phyloP scores from a whole-genome alignment of 2,113 vertebrate species.

The Gallinago paraguaiae region DNA sequence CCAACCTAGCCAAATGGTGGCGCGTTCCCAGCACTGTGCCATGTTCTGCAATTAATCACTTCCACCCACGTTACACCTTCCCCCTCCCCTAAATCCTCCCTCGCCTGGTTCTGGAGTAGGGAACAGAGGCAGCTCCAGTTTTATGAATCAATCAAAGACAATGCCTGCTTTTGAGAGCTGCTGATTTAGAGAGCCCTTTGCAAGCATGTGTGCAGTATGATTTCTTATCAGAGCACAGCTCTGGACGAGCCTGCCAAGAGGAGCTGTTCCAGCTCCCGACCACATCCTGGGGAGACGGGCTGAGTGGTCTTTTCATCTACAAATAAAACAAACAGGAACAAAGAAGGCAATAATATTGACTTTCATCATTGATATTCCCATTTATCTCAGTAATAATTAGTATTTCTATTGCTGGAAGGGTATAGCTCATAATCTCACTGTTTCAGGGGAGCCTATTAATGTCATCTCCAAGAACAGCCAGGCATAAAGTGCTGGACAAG shows the following conservation, averaged over 20 bases:
- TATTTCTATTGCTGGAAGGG: constrained; percentile 42
- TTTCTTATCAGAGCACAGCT: constrained; percentile 26
- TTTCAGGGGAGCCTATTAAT: constrained; percentile 36
- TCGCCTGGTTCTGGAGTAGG: neutral
- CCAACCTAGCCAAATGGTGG: neutral
- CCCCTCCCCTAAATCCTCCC: constrained; percentile 2
- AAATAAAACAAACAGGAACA: constrained; percentile 68
- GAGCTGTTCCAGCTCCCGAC: constrained; percentile 6
- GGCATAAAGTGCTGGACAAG: neutral
- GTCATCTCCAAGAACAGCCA: constrained; percentile 11
- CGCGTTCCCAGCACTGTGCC: neutral
- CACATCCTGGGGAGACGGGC: constrained; percentile 36
- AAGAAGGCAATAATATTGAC: constrained; percentile 65
- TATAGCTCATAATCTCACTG: constrained; percentile 45
- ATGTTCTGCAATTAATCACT: constrained; percentile 20
- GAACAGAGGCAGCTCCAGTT: constrained; percentile 16
- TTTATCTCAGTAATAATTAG: constrained; percentile 71
- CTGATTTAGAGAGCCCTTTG: constrained; percentile 53
- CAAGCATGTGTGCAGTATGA: constrained; percentile 17
- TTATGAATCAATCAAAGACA: constrained; percentile 68
- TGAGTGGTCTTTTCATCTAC: constrained; percentile 58
- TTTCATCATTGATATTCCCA: constrained; percentile 66
- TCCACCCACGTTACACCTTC: constrained; percentile 37
- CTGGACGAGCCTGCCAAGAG: constrained; percentile 36
- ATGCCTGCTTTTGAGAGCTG: constrained; percentile 27